Evolutionary conservation across 2,113 vertebrate species (phyloP), one percentile per base, ranked within the genome.

Genomic region (Cinclus mexicanus): DNA sequence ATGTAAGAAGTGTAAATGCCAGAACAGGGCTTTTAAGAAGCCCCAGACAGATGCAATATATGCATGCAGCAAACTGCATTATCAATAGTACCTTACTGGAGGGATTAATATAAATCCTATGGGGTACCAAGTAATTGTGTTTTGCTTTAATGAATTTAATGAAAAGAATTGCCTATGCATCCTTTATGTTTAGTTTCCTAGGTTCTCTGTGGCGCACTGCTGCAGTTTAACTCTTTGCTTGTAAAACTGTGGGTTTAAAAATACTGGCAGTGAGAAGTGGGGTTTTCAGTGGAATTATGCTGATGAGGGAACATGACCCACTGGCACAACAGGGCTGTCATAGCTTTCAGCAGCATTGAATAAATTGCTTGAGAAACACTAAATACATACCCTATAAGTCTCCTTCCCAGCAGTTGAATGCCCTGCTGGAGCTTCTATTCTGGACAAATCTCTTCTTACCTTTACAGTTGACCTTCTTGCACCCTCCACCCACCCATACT

Each of bases 41-140:
- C 67, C 95, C 94, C 64, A 89, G 96, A 97, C 94, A 83, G 95
- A 97, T 95, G 96, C 97, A 97, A 94, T 97, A 94, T 81, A 93
- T 97, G 97, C 97, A 97, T 97, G 97, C 95, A 94, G 95, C 97
- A 92, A 91, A 97, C 97, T 96, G 97, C 97, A 96, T 97, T 96
- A 96, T 93, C 86, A 70, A 16, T 50, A 95, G 97, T 98, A 98
- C 97, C 98, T 97, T 97, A 88, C 29, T 90, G 94, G 94, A 95
- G 94, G 97, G 97, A 95, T 97, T 96, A 95, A 95, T 97, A 96
- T 78, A 97, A 97, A 97, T 95, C 98, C 97, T 92, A 20, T 91
- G 93, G 97, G 98, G 97, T 98, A 98, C 97, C 90, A 64, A 97
- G 97, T 97, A 92, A 92, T 96, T 92, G 95, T 95, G 96, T 97